These are phyloP conservation scores for Fundulus diaphanus DNA, from an alignment of 2,797 vertebrate genomes.

Conservation along the genomic window DNA sequence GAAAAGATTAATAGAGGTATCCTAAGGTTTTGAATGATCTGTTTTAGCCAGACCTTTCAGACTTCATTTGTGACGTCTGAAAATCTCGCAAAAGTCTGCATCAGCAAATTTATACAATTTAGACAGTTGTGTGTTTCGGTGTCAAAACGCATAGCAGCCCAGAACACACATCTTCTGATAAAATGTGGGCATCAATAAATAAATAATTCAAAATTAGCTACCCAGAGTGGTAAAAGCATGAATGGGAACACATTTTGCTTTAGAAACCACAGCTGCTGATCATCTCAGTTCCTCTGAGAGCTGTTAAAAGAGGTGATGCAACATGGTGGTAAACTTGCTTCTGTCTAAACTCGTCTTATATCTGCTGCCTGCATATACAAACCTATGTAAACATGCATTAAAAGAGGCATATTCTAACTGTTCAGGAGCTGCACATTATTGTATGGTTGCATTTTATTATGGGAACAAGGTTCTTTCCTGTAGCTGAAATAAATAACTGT, in stretches of 20 bases:
- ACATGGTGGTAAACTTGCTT: constrained; percentile 3
- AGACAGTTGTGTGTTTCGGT: not conserved
- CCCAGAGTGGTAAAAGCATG: constrained; percentile 4
- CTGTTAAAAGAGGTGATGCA: constrained; percentile 6
- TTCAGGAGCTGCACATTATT: not conserved
- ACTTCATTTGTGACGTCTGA: not conserved
- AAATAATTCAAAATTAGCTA: not conserved
- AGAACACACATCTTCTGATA: not conserved
- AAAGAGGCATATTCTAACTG: not conserved
- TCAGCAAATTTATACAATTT: not conserved
- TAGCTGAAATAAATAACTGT: not conserved
- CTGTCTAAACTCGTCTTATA: not conserved
- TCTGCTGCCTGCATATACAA: not conserved
- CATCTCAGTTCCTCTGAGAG: constrained; percentile 8
- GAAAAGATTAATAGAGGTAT: not conserved
- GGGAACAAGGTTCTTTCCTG: no score
- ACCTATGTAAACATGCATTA: not conserved
- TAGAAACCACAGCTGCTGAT: constrained; percentile 10
- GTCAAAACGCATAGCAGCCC: not conserved
- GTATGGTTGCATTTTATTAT: not conserved
- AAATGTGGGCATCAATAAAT: not conserved
- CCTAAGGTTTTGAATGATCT: not conserved
- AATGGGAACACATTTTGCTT: constrained; percentile 12
- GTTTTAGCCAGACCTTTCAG: not conserved
- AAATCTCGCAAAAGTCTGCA: not conserved